Evolutionary conservation across 2,113 vertebrate species (phyloP).

Genomic region (Eubucco bourcierii): DNA sequence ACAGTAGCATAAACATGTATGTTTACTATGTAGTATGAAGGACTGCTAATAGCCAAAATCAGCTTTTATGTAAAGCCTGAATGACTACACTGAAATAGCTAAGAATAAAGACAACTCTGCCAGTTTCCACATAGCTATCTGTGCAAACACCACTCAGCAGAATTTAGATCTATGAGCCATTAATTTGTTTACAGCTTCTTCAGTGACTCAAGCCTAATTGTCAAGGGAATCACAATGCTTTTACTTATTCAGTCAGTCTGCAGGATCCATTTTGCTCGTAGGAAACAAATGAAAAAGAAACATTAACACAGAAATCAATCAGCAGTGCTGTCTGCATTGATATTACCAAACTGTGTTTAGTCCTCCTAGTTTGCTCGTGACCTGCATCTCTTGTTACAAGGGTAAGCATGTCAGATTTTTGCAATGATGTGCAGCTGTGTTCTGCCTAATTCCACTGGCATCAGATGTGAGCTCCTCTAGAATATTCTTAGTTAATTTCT

Average conservation of each 20-base stretch:
- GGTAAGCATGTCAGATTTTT: not conserved
- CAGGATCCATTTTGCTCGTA: not conserved
- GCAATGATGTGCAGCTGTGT: not conserved
- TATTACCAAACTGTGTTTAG: not conserved
- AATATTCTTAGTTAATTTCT: not conserved
- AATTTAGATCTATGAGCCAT: not conserved
- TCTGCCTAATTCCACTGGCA: not conserved
- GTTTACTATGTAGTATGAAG: not conserved
- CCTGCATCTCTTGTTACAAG: not conserved
- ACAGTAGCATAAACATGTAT: too few relatives aligned
- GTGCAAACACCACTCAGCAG: not conserved
- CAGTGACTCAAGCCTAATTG: not conserved
- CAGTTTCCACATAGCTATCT: not conserved
- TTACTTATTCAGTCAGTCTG: not conserved
- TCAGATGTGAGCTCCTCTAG: not conserved
- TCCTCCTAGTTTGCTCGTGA: not conserved
- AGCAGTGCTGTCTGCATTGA: not conserved
- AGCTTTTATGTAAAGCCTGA: not conserved
- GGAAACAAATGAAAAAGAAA: not conserved
- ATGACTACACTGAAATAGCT: not conserved
- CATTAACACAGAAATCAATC: not conserved
- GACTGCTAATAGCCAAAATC: not conserved
- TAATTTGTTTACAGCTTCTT: not conserved
- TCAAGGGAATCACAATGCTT: not conserved
- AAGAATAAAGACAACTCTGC: not conserved